phyloP scores from a whole-genome alignment of 2,113 vertebrate species.

The Gymnorhina tibicen region DNA sequence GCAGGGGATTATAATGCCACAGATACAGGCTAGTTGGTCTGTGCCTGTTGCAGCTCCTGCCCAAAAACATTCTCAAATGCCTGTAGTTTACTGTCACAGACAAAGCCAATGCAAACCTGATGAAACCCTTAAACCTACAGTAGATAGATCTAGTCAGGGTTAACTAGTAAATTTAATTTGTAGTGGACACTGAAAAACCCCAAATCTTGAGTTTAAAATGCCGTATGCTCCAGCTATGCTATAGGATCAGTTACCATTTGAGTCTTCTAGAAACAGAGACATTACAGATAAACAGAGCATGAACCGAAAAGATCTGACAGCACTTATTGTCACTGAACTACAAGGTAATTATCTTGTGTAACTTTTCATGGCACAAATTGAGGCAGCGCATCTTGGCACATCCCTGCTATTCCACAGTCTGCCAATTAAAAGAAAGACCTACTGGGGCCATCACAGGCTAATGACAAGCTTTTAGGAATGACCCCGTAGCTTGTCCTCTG shows the following conservation, averaged over 20 bases:
- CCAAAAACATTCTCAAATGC: neutral
- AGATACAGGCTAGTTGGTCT: neutral
- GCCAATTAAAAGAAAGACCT: conserved; percentile 4
- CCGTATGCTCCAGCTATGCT: neutral
- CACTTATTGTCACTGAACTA: conserved; percentile 8
- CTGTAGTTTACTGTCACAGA: neutral
- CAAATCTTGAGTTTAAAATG: neutral
- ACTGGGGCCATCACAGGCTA: neutral
- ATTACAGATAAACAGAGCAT: neutral
- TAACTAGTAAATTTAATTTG: conserved; percentile 21
- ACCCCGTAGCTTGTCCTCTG: neutral
- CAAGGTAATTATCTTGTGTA: conserved; percentile 50
- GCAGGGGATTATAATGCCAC: neutral
- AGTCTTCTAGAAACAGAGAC: conserved; percentile 17
- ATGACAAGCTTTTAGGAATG: neutral
- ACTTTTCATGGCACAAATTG: conserved; percentile 43
- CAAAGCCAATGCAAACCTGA: neutral
- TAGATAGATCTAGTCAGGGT: conserved; percentile 14
- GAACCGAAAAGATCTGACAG: conserved; percentile 21
- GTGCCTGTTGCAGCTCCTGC: neutral
- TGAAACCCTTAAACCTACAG: neutral
- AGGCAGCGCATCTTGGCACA: neutral
- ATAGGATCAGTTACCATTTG: conserved; percentile 4
- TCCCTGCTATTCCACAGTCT: neutral
- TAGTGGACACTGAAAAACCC: neutral